phyloP scores from a whole-genome alignment of 92 coral and sea anemone species.

The Plumapathes pennacea region DNA sequence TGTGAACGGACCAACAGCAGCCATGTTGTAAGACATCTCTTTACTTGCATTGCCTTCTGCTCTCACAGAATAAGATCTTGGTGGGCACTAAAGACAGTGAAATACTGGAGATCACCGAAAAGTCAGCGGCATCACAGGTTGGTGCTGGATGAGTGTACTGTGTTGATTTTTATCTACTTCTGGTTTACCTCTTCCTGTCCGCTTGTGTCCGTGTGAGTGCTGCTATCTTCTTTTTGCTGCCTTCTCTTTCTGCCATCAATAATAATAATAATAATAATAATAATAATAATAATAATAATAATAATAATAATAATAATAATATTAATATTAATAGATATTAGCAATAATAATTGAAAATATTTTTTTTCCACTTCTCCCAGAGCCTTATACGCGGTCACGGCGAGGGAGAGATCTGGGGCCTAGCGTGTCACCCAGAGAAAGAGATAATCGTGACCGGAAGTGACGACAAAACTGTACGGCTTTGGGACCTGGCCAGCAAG shows the following conservation, averaged over 20 bases:
- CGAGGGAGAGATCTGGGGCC: slow-evolving; percentile 99
- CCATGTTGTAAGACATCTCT: no score
- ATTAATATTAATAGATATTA: no score
- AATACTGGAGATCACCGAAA: slow-evolving; percentile 81
- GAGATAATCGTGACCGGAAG: slow-evolving; percentile 93
- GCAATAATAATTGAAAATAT: neutral
- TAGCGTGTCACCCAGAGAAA: slow-evolving; percentile 92
- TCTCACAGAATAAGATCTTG: slow-evolving; percentile 91
- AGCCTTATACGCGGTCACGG: slow-evolving; percentile 86
- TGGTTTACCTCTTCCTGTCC: neutral
- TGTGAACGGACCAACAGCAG: no score
- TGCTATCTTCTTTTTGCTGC: no score
- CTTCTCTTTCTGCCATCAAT: no score
- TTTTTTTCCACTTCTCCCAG: slow-evolving; percentile 16
- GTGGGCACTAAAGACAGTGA: slow-evolving; percentile 97
- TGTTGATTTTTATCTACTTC: neutral
- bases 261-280: no score
- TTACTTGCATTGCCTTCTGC: no score
- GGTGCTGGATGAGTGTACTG: neutral
- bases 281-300: no score
- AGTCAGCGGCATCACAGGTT: slow-evolving; percentile 74
- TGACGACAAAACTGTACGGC: slow-evolving; percentile 88
- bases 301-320: no score
- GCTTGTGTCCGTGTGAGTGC: neutral
- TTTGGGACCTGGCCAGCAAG: slow-evolving; percentile 94